Evolutionary conservation across 2,113 vertebrate species (phyloP), one percentile per base, ranked within the genome.

Genomic region (Sakesphorus luctuosus): DNA sequence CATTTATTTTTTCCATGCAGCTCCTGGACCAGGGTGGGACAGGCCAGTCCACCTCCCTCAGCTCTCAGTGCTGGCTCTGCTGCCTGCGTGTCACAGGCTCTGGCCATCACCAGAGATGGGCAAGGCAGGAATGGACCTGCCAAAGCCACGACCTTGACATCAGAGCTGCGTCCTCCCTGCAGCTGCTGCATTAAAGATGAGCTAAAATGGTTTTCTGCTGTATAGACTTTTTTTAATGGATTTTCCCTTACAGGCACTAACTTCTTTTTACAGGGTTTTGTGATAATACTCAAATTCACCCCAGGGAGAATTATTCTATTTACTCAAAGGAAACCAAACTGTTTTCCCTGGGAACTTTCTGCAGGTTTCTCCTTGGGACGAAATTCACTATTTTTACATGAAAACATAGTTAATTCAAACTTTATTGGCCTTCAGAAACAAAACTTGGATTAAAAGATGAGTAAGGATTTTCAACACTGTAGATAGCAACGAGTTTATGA

Each of bases 1-100:
- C 24, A 21, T 12, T 35, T 13, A 31, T 18, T 16, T 40, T 59
- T 71, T 28, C 20, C 2, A 1, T 18, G 53, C 28, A 61, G 49
- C 4, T 12, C 5, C 28, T 40, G 3, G 1, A 11, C 5, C 8
- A 11, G 29, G 55, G 25, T 40, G 47, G 26, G 58, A 16, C 3
- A 40, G 59, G 14, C 18, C 12, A 73, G 5, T 20, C 13, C 29
- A 25, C 9, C 20, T 19, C 29, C 9, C 40, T 5, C 29, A 25
- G 58, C 40, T 21, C 31, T 11, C 26, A 6, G 1, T 1, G 0
- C 2, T 10, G 53, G 20, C 6, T 21, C 71, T 53, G 29, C 61
- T 35, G 23, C 76, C 71, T 16, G 71, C 59, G 31, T 1, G 0
- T 5, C 0, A 0, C 0, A 0, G 19, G 56, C 28, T 59, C 69